Percentiles rank a stretch among this genome's conserved stretches.
These are phyloP conservation scores for Prosapia bicincta DNA, from an alignment of 2,888 invertebrate species.

Conservation along the genomic window DNA sequence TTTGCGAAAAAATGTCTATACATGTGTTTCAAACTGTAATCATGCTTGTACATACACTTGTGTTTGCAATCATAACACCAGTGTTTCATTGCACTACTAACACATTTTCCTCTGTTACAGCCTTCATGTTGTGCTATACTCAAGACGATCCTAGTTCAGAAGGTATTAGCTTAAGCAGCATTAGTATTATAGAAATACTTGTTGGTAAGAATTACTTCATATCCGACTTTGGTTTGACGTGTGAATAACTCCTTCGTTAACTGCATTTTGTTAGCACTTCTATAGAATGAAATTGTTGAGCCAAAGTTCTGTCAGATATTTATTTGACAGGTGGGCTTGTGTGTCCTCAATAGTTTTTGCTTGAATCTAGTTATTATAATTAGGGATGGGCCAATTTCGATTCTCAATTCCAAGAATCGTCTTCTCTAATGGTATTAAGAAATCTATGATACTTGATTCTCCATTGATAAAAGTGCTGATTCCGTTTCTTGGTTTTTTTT, in stretches of 20 bases:
- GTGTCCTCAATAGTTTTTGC: background rate
- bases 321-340: background rate
- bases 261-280: background rate
- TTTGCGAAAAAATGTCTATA: too few species aligned
- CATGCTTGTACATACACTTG: background rate
- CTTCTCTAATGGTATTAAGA: too few species aligned
- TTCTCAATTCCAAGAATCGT: too few species aligned
- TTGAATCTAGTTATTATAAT: too few species aligned
- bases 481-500: too few species aligned
- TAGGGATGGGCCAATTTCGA: too few species aligned
- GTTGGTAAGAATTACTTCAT: conserved; percentile 40
- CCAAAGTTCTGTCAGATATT: background rate
- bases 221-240: background rate
- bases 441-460: too few species aligned
- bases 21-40: background rate
- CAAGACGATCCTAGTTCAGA: conserved; percentile 88
- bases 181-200: conserved; percentile 43
- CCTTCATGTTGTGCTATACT: conserved; percentile 93
- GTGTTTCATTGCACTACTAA: background rate
- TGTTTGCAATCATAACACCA: background rate
- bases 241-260: background rate
- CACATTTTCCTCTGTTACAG: conserved; percentile 64
- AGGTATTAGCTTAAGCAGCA: conserved; percentile 58
- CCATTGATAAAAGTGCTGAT: too few species aligned
- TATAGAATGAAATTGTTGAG: background rate